These are phyloP conservation scores for Allobates femoralis DNA, from an alignment of 2,797 vertebrate species.

Conservation along the genomic window DNA sequence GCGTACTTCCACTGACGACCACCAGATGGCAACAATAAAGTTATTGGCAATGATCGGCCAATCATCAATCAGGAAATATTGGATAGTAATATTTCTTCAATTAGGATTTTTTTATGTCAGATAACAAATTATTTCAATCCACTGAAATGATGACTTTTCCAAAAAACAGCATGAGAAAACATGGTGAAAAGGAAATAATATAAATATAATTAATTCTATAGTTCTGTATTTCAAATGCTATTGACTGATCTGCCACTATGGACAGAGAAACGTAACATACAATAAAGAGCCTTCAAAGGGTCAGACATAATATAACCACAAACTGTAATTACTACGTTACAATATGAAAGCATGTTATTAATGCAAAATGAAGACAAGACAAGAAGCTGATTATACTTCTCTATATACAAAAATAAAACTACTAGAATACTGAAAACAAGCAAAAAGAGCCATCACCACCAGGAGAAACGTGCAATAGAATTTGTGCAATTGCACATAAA, in stretches of 20 bases:
- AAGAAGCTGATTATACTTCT: not conserved
- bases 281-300: not conserved
- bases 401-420: not conserved
- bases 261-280: not conserved
- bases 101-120: too few species aligned
- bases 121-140: not conserved
- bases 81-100: not conserved
- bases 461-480: too few species aligned
- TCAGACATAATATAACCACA: not conserved
- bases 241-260: not conserved
- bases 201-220: not conserved
- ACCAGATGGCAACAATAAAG: not conserved
- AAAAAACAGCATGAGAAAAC: not conserved
- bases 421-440: too few species aligned
- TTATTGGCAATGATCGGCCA: not conserved
- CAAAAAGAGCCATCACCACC: too few species aligned
- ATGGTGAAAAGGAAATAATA: not conserved
- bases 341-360: not conserved
- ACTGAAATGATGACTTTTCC: not conserved
- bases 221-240: not conserved
- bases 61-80: not conserved
- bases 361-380: not conserved
- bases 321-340: not conserved
- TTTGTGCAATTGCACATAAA: too few species aligned
- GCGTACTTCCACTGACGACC: not conserved